A percentile compares a stretch with the other conserved stretches of the same genome.
Conservation (phyloP, 2,888 invertebrate genomes). For the Acleris emargana region DNA sequence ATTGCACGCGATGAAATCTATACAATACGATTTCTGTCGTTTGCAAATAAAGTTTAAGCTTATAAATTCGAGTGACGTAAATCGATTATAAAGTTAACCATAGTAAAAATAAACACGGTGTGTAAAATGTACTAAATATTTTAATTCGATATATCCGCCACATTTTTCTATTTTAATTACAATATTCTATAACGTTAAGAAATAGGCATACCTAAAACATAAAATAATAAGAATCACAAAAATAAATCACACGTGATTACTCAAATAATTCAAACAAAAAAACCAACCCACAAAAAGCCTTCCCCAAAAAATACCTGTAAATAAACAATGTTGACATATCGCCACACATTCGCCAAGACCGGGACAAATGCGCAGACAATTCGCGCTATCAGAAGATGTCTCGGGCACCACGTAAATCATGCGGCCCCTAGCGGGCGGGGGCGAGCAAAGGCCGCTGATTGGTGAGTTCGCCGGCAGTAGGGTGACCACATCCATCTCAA, state of each 20-base stretch:
- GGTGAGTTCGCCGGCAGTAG: constrained; percentile 22
- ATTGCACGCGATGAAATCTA: too few species aligned
- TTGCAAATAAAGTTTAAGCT: too few species aligned
- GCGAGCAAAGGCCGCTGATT: constrained; percentile 41
- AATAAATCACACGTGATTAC: not conserved
- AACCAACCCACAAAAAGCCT: constrained; percentile 3
- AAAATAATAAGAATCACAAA: not conserved
- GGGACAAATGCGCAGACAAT: constrained; percentile 64
- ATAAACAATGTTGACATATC: constrained; percentile 54
- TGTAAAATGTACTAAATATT: too few species aligned
- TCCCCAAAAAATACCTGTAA: constrained; percentile 22
- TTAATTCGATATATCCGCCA: too few species aligned
- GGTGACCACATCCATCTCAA: constrained; percentile 32
- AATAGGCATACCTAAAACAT: too few species aligned
- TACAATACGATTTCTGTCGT: too few species aligned
- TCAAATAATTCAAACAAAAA: constrained; percentile 13
- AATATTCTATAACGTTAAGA: too few species aligned
- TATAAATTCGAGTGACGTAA: too few species aligned
- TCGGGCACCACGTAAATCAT: constrained; percentile 59
- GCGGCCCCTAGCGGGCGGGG: constrained; percentile 59
- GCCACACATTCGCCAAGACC: constrained; percentile 57
- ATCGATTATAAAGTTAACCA: too few species aligned
- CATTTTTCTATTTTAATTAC: too few species aligned
- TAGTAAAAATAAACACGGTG: too few species aligned
- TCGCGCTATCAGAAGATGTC: constrained; percentile 58